phyloP scores from a whole-genome alignment of 2,888 invertebrate genomes.

The Nemapogon koenigi region DNA sequence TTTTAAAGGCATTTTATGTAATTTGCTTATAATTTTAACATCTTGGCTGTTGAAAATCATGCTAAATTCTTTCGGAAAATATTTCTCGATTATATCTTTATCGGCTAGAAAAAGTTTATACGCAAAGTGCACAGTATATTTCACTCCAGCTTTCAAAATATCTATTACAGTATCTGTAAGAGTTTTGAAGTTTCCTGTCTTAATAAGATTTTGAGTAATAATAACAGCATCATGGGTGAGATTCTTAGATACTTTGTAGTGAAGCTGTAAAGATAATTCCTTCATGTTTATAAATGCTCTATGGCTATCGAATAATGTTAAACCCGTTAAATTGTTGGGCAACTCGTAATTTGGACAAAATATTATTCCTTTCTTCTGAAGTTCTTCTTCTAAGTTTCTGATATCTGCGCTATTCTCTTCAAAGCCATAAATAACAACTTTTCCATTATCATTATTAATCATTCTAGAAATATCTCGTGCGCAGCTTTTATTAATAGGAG shows the following conservation, averaged over 20 bases:
- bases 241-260: slow-evolving; percentile 16
- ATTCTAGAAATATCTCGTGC: slow-evolving; percentile 30
- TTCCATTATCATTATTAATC: slow-evolving; percentile 22
- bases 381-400: slow-evolving; percentile 20
- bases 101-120: slow-evolving; percentile 23
- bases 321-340: slow-evolving; percentile 17
- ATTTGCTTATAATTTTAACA: slow-evolving; percentile 22
- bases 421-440: slow-evolving; percentile 26
- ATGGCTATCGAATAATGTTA: slow-evolving; percentile 22
- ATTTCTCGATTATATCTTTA: slow-evolving; percentile 18
- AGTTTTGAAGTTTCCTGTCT: slow-evolving; percentile 12
- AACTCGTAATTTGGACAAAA: slow-evolving; percentile 21
- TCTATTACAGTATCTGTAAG: slow-evolving; percentile 19
- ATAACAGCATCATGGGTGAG: slow-evolving; percentile 21
- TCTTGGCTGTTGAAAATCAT: slow-evolving; percentile 19
- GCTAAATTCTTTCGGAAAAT: slow-evolving; percentile 22
- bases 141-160: slow-evolving; percentile 18
- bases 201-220: slow-evolving; percentile 19
- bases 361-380: slow-evolving; percentile 19
- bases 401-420: slow-evolving; percentile 19
- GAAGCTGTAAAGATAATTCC: slow-evolving; percentile 19
- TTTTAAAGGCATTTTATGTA: slow-evolving; percentile 21
- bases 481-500: slow-evolving; percentile 29
- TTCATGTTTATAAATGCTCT: slow-evolving; percentile 22
- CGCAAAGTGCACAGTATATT: slow-evolving; percentile 20